Evolutionary conservation across 2,888 invertebrate species (phyloP).

Genomic region (Cerceris rybyensis): DNA sequence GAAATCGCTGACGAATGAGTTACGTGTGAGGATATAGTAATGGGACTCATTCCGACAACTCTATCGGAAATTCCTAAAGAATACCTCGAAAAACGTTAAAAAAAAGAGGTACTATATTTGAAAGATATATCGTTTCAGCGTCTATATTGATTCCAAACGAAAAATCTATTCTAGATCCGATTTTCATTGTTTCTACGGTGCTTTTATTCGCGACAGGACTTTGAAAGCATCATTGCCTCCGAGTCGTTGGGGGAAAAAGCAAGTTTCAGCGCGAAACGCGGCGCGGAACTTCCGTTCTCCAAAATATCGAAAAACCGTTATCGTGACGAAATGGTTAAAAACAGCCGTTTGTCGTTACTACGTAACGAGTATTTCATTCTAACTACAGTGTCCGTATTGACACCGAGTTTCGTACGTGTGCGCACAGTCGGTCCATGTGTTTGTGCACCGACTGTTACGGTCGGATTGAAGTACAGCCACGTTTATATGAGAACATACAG

Average conservation of each 20-base stretch:
- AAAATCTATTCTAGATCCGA: not conserved
- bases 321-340: constrained; percentile 56
- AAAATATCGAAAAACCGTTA: constrained; percentile 58
- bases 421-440: not conserved
- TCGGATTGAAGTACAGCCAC: constrained; percentile 51
- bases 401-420: not conserved
- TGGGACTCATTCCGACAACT: constrained; percentile 37
- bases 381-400: constrained; percentile 13
- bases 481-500: constrained; percentile 48
- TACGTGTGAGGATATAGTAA: constrained; percentile 70
- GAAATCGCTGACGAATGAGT: constrained; percentile 71
- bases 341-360: constrained; percentile 55
- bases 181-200: not conserved
- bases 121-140: not conserved
- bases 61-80: not conserved
- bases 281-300: constrained; percentile 25
- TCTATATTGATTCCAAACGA: not conserved
- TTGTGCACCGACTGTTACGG: constrained; percentile 33
- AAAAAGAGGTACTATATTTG: not conserved
- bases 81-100: constrained; percentile 14
- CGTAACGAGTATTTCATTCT: constrained; percentile 55
- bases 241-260: not conserved
- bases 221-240: not conserved
- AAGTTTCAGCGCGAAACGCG: constrained; percentile 36
- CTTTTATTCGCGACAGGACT: too few relatives aligned